A percentile compares a stretch with the other conserved stretches of the same genome.
Conservation (phyloP, 2,113 vertebrate genomes). For the Ophiodon elongatus region DNA sequence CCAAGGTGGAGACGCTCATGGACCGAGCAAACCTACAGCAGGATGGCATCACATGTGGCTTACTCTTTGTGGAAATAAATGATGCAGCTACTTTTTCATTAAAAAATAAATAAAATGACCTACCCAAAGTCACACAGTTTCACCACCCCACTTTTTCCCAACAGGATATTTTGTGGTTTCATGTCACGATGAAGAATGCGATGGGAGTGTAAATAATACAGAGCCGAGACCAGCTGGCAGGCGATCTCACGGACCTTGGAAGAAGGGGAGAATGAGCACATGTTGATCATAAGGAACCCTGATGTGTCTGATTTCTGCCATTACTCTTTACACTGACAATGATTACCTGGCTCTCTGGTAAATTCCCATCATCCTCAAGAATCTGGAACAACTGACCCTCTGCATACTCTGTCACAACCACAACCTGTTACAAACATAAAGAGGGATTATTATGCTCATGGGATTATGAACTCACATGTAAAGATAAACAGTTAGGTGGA, state of each 20-base stretch:
- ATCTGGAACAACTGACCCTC: conserved; percentile 97
- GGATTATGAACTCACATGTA: not conserved
- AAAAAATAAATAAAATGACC: conserved; percentile 19
- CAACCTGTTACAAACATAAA: conserved; percentile 86
- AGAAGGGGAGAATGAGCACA: not conserved
- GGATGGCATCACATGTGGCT: conserved; percentile 4
- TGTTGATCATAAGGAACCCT: not conserved
- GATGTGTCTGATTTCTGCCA: not conserved
- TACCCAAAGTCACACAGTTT: conserved; percentile 99
- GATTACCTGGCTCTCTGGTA: conserved; percentile 92
- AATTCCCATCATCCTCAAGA: conserved; percentile 92
- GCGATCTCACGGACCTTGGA: conserved; percentile 90
- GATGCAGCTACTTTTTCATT: not conserved
- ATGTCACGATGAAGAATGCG: conserved; percentile 98
- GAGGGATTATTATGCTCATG: not conserved
- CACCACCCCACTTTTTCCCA: conserved; percentile 92
- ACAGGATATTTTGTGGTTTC: conserved; percentile 97
- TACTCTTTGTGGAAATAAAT: not conserved
- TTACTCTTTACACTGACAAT: not conserved
- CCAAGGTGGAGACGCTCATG: conserved; percentile 96
- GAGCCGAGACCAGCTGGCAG: conserved; percentile 95
- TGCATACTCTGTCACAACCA: conserved; percentile 96
- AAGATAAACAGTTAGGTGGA: not conserved
- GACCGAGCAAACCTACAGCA: conserved; percentile 92
- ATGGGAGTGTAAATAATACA: conserved; percentile 97